These are phyloP conservation scores for Lasioglossum zephyrum DNA, from an alignment of 2,888 invertebrate species.

Conservation along the genomic window DNA sequence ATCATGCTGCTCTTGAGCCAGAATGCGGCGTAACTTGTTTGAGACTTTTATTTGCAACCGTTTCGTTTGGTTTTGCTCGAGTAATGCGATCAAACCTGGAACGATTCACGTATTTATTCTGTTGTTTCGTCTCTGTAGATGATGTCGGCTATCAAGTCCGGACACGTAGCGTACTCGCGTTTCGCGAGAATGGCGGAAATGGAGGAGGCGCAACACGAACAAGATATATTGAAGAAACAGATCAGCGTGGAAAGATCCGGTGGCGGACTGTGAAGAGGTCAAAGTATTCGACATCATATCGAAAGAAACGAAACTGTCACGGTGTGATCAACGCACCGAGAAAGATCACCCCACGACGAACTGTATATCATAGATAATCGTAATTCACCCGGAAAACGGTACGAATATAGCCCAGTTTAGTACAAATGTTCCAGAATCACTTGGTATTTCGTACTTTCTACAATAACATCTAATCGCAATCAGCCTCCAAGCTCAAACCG, in stretches of 20 bases:
- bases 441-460: slow-evolving; percentile 44
- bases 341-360: slow-evolving; percentile 26
- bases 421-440: slow-evolving; percentile 32
- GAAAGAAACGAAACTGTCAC: slow-evolving; percentile 17
- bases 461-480: slow-evolving; percentile 24
- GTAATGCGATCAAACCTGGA: neutral
- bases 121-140: slow-evolving; percentile 87
- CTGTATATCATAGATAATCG: slow-evolving; percentile 38
- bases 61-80: neutral
- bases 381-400: slow-evolving; percentile 30
- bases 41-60: neutral
- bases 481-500: slow-evolving; percentile 19
- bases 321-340: slow-evolving; percentile 11
- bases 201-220: slow-evolving; percentile 93
- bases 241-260: slow-evolving; percentile 97
- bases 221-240: slow-evolving; percentile 89
- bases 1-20: slow-evolving; percentile 56
- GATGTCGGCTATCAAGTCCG: slow-evolving; percentile 99
- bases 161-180: slow-evolving; percentile 96
- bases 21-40: neutral
- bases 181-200: slow-evolving; percentile 97
- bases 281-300: slow-evolving; percentile 26
- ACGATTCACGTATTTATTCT: neutral
- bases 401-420: slow-evolving; percentile 38
- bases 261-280: slow-evolving; percentile 92